Conservation (phyloP, 2,797 vertebrate species). For the Trematomus bernacchii region DNA sequence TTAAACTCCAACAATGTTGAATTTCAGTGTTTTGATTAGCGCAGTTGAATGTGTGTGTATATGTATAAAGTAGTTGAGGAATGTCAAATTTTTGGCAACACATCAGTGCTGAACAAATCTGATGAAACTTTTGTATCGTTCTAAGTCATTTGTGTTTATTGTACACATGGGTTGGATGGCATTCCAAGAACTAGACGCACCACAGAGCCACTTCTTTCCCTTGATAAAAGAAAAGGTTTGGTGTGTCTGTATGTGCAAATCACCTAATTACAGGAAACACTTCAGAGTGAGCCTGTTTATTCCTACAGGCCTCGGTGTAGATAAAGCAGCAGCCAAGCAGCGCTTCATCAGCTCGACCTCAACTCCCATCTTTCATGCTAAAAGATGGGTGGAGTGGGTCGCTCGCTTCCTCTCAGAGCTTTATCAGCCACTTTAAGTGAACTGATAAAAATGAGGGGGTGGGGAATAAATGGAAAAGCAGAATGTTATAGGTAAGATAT, state of each 20-base stretch:
- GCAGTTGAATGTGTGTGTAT: no score
- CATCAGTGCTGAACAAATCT: not conserved
- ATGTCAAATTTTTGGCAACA: not conserved
- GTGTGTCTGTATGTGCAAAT: conserved; percentile 29
- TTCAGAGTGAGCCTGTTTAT: conserved; percentile 63
- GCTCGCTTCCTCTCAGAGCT: conserved; percentile 55
- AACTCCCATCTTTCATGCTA: conserved; percentile 47
- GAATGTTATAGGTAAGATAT: not conserved
- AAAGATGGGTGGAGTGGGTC: conserved; percentile 64
- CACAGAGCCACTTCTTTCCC: conserved; percentile 19
- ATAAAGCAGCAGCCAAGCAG: conserved; percentile 43
- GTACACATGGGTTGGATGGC: conserved; percentile 23
- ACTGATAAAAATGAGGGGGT: not conserved
- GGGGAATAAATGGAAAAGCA: not conserved
- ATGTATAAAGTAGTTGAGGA: no score
- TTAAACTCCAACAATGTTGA: no score
- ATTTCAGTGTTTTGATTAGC: no score
- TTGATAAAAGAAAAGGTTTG: conserved; percentile 40
- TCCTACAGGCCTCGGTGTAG: conserved; percentile 36
- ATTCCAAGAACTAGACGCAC: conserved; percentile 5
- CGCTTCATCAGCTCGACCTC: conserved; percentile 44
- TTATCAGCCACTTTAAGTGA: conserved; percentile 59
- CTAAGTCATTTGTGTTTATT: not conserved
- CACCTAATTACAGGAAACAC: conserved; percentile 74
- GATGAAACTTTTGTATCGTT: not conserved